Conservation (phyloP, 2,888 invertebrate species). For the Cantharis flavilabris region DNA sequence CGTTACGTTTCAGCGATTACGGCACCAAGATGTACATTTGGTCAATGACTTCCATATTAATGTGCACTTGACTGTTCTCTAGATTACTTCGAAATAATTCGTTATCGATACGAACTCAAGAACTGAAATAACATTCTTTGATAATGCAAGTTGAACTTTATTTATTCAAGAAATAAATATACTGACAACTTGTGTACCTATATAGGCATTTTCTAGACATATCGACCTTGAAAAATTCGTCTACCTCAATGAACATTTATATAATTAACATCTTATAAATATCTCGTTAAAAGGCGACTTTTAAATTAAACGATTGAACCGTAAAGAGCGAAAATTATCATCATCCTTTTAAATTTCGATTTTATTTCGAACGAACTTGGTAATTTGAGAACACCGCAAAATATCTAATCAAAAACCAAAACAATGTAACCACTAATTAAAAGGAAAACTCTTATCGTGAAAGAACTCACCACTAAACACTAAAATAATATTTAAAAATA, state of each 20-base stretch:
- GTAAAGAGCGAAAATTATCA: neutral
- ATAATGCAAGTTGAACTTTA: neutral
- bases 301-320: neutral
- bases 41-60: conserved; percentile 24
- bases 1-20: conserved; percentile 24
- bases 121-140: neutral
- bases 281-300: neutral
- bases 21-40: conserved; percentile 17
- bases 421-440: neutral
- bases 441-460: neutral
- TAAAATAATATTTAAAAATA: neutral
- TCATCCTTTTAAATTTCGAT: neutral
- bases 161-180: neutral
- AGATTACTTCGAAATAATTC: neutral
- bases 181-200: neutral
- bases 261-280: neutral
- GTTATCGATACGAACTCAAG: neutral
- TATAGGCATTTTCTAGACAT: neutral
- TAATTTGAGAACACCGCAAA: neutral
- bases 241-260: neutral
- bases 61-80: neutral
- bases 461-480: neutral
- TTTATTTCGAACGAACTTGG: neutral
- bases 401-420: neutral
- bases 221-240: conserved; percentile 1